phyloP scores from a whole-genome alignment of 2,888 invertebrate species.

The Aphelenchoides bicaudatus region DNA sequence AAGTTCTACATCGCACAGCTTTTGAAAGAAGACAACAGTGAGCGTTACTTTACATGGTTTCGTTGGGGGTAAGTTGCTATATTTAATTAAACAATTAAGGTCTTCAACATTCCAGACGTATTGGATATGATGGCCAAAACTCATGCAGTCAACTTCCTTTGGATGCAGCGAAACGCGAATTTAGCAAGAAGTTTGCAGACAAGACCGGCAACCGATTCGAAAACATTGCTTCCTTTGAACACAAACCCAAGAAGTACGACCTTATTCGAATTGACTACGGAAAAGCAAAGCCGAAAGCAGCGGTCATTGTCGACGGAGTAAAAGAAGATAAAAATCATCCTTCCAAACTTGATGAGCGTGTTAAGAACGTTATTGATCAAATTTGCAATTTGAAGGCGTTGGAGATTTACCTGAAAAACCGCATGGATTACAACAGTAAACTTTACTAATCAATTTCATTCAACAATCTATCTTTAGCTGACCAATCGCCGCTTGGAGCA shows the following conservation, averaged over 20 bases:
- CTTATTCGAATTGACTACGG: constrained; percentile 41
- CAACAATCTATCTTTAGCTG: too few species aligned
- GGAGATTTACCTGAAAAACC: constrained; percentile 61
- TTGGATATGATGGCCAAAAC: constrained; percentile 62
- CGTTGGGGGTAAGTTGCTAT: too few species aligned
- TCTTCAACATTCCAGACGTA: too few species aligned
- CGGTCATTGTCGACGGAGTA: too few species aligned
- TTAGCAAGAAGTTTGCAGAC: constrained; percentile 65
- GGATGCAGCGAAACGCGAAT: constrained; percentile 62
- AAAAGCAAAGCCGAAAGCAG: neutral
- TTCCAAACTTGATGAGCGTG: constrained; percentile 59
- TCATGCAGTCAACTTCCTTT: too few species aligned
- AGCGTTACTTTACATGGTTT: too few species aligned
- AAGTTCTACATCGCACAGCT: constrained; percentile 66
- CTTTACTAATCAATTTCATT: too few species aligned
- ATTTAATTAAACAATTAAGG: too few species aligned
- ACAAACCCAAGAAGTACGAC: constrained; percentile 65
- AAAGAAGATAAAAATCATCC: too few species aligned
- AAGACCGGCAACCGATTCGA: constrained; percentile 65
- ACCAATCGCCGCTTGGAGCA: too few species aligned
- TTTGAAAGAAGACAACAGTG: constrained; percentile 63
- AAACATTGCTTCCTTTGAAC: constrained; percentile 60
- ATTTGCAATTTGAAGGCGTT: constrained; percentile 49
- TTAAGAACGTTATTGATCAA: constrained; percentile 62
- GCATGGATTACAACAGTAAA: too few species aligned